Evolutionary conservation across 2,113 vertebrate genomes (phyloP), one percentile per base, ranked within the genome.

Genomic region (Poecile atricapillus): DNA sequence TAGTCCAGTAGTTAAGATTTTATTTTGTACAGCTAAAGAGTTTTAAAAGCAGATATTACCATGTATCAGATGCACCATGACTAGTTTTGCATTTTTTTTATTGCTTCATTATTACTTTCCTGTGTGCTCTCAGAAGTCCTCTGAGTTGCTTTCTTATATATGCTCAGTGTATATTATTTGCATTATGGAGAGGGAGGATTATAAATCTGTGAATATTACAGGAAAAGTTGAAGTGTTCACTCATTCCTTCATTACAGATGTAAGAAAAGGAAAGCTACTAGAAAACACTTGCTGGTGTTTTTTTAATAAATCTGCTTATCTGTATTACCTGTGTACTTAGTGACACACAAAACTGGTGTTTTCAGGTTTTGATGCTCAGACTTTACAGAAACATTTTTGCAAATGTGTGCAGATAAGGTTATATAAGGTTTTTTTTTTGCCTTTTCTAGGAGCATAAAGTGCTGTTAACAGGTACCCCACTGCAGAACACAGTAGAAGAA

Each of bases 401-500:
- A 37, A 15, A 46, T 55, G 15, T 41, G 5, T 83, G 11, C 14
- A 30, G 3, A 46, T n/a, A 35, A 17, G 75, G 25, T 95, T 58
- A 89, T 23, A 1, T 39, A 55, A 78, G 17, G 12, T 77, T 39
- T 80, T n/a, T 35, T 39, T 31, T n/a, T 70, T 60, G 71, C 30
- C 4, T 88, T 89, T 30, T 87, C 5, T 90, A 99, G 99, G 99
- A 99, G 91, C 99, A 99, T 96, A 99, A 99, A 95, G 99, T 99
- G 88, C 98, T 99, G 89, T 97, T 99, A 95, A 99, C 99, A 1
- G 99, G 99, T 35, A 99, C 99, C 9, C 99, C 99, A 13, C 98
- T 99, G 62, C 99, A 99, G 97, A 99, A 99, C 96, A 99, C 99
- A 2, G 99, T 99, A 93, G 99, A 99, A 96, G 99, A 99, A 92